A percentile compares a stretch with the other conserved stretches of the same genome.
Conservation (phyloP, 2,797 vertebrate species). For the Diglossa cyanea region DNA sequence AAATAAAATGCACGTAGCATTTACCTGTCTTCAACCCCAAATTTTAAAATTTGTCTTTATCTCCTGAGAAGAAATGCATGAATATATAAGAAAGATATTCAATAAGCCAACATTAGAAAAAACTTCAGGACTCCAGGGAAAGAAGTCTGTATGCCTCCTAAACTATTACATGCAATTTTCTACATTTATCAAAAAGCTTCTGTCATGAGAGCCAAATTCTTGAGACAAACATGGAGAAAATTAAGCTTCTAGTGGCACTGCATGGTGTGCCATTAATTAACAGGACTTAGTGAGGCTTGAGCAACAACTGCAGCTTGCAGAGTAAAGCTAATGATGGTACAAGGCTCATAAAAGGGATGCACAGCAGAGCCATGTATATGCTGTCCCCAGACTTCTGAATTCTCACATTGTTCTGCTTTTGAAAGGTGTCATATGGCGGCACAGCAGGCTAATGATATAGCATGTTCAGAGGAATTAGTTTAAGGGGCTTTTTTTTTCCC, state of each 20-base stretch:
- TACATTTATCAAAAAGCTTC: conserved; percentile 8
- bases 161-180: neutral
- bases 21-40: neutral
- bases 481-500: conserved; percentile 18
- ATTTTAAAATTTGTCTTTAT: neutral
- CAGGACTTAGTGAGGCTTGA: neutral
- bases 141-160: neutral
- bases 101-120: neutral
- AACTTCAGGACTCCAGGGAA: neutral
- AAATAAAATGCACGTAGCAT: neutral
- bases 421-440: conserved; percentile 69
- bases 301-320: neutral
- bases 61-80: neutral
- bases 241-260: neutral
- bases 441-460: conserved; percentile 70
- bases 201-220: neutral
- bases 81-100: neutral
- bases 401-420: conserved; percentile 53
- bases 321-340: neutral
- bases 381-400: conserved; percentile 37
- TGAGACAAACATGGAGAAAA: neutral
- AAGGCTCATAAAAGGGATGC: neutral
- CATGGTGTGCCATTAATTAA: neutral
- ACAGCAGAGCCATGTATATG: neutral
- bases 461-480: conserved; percentile 66